Base-by-base conservation (phyloP, 2,797 vertebrate species). In the Babyrousa celebensis region DNA sequence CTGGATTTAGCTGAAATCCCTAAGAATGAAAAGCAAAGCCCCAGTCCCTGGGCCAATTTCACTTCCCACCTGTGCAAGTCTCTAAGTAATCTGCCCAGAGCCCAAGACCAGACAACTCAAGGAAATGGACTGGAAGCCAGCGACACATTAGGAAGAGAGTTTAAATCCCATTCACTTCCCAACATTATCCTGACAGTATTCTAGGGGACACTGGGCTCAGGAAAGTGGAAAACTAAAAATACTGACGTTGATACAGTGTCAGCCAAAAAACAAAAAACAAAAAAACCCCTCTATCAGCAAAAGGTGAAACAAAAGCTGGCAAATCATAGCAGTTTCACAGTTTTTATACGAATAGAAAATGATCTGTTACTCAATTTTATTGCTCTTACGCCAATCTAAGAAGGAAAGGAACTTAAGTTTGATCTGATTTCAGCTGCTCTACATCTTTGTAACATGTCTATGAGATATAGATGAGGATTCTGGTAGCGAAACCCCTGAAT, bases 11-110 rank as follows among this genome's bases (percentile, higher is more conserved):
- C 90, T 71, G 40, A 83, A 93, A 62, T 67, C 62, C 20, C 0
- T 93, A 52, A 95, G 85, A 97, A 91, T 62, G 79, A 86, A 88
- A 95, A 89, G 77, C 70, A 89, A 96, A 97, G 48, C 1, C 80
- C 95, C 92, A 75, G 93, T 72, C 78, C 27, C 14, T 78, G 52
- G 60, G 89, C 65, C 78, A 94, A 32, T 54, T 54, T 85, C 8
- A 95, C 20, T 32, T 56, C 4, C 29, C 40, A 80, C 79, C 71
- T 86, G 36, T 52, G 40, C n/a, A 95, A 96, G 70, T 86, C 85
- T 88, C 79, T 77, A 70, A 36, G 48, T 52, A 54, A 79, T 89
- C 36, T 95, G 29, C 14, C 6, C 85, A 94, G 90, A 89, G 54
- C 56, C 85, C 75, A 91, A 80, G 12, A 52, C 72, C 7, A 87